Conservation (phyloP, 2,888 invertebrate species). For the Diachrysia chrysitis region DNA sequence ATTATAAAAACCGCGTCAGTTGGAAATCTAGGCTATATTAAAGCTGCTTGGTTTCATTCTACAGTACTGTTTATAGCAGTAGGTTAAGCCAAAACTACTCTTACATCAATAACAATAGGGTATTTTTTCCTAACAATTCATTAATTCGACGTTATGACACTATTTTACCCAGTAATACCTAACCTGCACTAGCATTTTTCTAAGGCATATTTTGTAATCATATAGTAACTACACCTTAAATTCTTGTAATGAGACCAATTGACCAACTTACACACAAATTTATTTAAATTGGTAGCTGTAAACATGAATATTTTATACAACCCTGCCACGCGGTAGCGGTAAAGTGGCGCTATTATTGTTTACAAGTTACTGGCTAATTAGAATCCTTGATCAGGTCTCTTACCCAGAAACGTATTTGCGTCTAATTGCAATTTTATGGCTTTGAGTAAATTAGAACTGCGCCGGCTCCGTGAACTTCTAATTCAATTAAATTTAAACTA, state of each 20-base stretch:
- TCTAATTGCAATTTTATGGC: constrained; percentile 58
- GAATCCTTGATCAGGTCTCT: constrained; percentile 36
- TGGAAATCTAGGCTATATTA: constrained; percentile 3
- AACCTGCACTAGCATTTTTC: background rate
- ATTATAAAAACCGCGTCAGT: constrained; percentile 3
- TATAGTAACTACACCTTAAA: constrained; percentile 13
- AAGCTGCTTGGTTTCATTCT: background rate
- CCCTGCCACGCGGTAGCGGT: background rate
- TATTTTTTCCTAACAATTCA: background rate
- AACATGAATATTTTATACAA: constrained; percentile 44
- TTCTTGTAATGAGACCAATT: constrained; percentile 28
- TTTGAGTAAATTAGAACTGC: constrained; percentile 52
- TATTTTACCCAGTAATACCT: constrained; percentile 4
- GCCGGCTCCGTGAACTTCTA: constrained; percentile 39
- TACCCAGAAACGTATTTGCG: constrained; percentile 35
- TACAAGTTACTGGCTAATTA: constrained; percentile 48
- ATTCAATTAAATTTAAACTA: constrained; percentile 50
- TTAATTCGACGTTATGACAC: background rate
- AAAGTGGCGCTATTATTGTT: constrained; percentile 41
- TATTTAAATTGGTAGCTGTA: constrained; percentile 50
- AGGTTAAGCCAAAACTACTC: background rate
- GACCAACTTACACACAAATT: constrained; percentile 42
- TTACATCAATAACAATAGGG: background rate
- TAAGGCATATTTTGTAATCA: background rate
- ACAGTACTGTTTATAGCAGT: too few species aligned